Conservation (phyloP, 2,888 invertebrate species). For the Stegophylla sp. region DNA sequence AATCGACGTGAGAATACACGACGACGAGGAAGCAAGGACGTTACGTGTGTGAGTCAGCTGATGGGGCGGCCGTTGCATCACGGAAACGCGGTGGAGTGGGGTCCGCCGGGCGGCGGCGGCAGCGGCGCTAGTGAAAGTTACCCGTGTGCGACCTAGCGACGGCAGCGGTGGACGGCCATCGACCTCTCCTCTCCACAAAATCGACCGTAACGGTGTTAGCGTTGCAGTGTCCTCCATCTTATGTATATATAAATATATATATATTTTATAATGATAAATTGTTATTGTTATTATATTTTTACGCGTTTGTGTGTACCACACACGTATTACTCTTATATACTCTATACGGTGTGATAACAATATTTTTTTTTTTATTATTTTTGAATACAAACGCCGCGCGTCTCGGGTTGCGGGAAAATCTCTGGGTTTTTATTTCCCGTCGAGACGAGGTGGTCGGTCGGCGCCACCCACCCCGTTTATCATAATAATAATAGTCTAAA, state of each 20-base stretch:
- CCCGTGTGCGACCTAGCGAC: conserved; percentile 31
- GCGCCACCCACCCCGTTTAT: not conserved
- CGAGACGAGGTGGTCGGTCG: not conserved
- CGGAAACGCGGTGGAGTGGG: conserved; percentile 44
- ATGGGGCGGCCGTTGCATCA: conserved; percentile 56
- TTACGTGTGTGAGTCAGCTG: conserved; percentile 51
- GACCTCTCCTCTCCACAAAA: conserved; percentile 56
- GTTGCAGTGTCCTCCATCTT: conserved; percentile 42
- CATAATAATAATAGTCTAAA: not conserved
- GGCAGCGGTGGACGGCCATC: conserved; percentile 48
- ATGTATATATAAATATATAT: conserved; percentile 4
- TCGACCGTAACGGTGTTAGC: conserved; percentile 57
- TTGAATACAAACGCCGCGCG: not conserved
- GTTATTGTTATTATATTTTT: conserved; percentile 1
- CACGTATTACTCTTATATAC: not conserved
- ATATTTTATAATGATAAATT: not conserved
- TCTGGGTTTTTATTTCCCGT: not conserved
- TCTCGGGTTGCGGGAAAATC: not conserved
- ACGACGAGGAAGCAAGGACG: conserved; percentile 34
- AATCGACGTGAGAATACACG: not conserved
- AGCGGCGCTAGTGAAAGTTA: conserved; percentile 58
- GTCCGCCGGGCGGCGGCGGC: conserved; percentile 18
- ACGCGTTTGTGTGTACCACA: not conserved
- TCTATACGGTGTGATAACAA: not conserved
- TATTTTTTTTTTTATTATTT: not conserved